Conservation (phyloP, 2,888 invertebrate genomes). For the Epinotia ramella region DNA sequence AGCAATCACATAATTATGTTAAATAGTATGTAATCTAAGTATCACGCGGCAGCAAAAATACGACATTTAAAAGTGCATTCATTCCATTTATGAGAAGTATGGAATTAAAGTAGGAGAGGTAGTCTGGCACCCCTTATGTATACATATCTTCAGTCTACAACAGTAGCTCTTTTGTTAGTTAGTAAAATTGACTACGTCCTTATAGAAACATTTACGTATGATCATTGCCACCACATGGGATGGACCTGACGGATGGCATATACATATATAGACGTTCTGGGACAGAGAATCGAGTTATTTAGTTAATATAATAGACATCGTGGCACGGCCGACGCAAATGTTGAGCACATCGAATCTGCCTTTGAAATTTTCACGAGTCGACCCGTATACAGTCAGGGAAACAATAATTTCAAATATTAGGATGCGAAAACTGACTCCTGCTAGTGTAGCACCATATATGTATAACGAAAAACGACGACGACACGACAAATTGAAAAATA, state of each 20-base stretch:
- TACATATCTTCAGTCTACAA: slow-evolving; percentile 4
- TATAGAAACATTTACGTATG: slow-evolving; percentile 18
- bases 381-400: neutral
- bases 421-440: slow-evolving; percentile 6
- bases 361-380: neutral
- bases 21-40: slow-evolving; percentile 45
- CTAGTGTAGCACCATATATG: slow-evolving; percentile 22
- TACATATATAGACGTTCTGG: neutral
- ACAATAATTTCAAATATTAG: neutral
- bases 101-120: slow-evolving; percentile 20
- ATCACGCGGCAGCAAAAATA: slow-evolving; percentile 46
- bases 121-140: neutral
- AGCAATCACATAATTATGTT: slow-evolving; percentile 46
- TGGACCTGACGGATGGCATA: slow-evolving; percentile 28
- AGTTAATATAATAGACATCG: neutral
- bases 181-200: slow-evolving; percentile 1
- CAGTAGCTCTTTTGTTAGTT: neutral
- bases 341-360: neutral
- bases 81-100: slow-evolving; percentile 31
- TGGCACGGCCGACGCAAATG: neutral
- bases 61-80: slow-evolving; percentile 43
- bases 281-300: neutral
- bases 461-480: slow-evolving; percentile 1
- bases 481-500: slow-evolving; percentile 13
- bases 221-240: slow-evolving; percentile 23